Conservation (phyloP, 2,797 vertebrate species). For the Parauchenoglanis ngamensis region DNA sequence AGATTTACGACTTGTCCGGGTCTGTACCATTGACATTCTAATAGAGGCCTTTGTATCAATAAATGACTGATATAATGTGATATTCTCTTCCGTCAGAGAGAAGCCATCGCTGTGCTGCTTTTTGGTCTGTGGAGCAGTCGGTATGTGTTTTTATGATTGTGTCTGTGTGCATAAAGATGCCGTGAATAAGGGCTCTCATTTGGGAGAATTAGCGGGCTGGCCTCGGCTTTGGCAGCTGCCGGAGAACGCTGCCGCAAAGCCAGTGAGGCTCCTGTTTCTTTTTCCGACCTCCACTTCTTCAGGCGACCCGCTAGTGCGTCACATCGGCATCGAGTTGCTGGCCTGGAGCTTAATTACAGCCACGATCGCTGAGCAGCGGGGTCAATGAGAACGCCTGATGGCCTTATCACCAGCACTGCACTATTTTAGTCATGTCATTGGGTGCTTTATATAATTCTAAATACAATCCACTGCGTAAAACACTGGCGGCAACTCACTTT, state of each 20-base stretch:
- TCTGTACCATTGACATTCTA: conserved; percentile 34
- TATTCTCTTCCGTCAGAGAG: conserved; percentile 40
- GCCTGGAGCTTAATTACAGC: conserved; percentile 67
- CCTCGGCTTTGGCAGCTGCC: conserved; percentile 69
- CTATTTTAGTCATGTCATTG: conserved; percentile 7
- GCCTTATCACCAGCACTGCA: conserved; percentile 30
- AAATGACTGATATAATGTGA: conserved; percentile 40
- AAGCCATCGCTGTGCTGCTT: conserved; percentile 31
- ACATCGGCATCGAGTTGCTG: conserved; percentile 75
- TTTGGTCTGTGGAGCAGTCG: conserved; percentile 46
- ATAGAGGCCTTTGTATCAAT: conserved; percentile 36
- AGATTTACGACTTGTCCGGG: conserved; percentile 30
- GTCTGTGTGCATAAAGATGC: conserved; percentile 65
- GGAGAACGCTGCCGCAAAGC: conserved; percentile 67
- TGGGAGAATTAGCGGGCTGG: conserved; percentile 74
- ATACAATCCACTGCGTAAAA: neutral
- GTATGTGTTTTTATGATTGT: conserved; percentile 54
- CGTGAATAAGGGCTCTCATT: conserved; percentile 73
- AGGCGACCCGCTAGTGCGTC: conserved; percentile 72
- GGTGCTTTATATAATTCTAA: neutral
- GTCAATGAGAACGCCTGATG: conserved; percentile 64
- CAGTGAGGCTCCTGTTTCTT: conserved; percentile 66
- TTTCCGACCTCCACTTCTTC: conserved; percentile 76
- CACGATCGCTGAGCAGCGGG: conserved; percentile 57
- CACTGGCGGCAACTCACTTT: too few species aligned